These are phyloP conservation scores for Catharus bicknelli DNA, from an alignment of 2,113 vertebrate species.

Conservation along the genomic window DNA sequence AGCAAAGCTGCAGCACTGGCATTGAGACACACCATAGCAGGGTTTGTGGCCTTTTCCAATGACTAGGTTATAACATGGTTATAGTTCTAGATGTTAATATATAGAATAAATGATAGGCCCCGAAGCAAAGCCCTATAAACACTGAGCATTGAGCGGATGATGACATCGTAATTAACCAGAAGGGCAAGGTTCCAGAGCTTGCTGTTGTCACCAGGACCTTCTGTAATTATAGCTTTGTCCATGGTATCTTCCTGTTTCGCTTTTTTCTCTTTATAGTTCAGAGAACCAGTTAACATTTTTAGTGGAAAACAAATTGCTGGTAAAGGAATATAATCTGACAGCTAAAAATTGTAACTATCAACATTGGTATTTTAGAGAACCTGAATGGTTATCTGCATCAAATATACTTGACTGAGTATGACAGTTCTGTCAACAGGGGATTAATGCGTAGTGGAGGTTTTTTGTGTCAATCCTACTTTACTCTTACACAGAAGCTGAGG, in stretches of 20 bases:
- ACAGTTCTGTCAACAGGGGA: background rate
- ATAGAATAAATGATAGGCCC: slow-evolving; percentile 73
- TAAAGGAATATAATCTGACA: slow-evolving; percentile 17
- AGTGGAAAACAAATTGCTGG: slow-evolving; percentile 1
- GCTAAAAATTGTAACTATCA: slow-evolving; percentile 14
- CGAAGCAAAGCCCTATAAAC: slow-evolving; percentile 63
- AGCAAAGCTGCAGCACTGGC: slow-evolving; percentile 43
- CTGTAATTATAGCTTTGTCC: slow-evolving; percentile 45
- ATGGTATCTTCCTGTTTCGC: slow-evolving; percentile 48
- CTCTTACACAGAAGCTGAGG: background rate
- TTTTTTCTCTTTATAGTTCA: slow-evolving; percentile 10
- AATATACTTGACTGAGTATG: background rate
- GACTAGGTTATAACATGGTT: slow-evolving; percentile 56
- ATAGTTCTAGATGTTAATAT: slow-evolving; percentile 74
- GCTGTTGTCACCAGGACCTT: slow-evolving; percentile 45
- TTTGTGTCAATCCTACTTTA: background rate
- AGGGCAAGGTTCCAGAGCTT: slow-evolving; percentile 48
- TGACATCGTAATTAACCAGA: slow-evolving; percentile 61
- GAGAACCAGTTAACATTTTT: slow-evolving; percentile 25
- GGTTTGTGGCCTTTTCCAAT: slow-evolving; percentile 64
- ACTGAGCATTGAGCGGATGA: slow-evolving; percentile 17
- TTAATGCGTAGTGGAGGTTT: background rate
- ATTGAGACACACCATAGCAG: background rate
- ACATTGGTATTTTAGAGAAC: background rate
- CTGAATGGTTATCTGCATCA: background rate